phyloP scores from a whole-genome alignment of 2,113 vertebrate genomes.

The Elgaria multicarinata region DNA sequence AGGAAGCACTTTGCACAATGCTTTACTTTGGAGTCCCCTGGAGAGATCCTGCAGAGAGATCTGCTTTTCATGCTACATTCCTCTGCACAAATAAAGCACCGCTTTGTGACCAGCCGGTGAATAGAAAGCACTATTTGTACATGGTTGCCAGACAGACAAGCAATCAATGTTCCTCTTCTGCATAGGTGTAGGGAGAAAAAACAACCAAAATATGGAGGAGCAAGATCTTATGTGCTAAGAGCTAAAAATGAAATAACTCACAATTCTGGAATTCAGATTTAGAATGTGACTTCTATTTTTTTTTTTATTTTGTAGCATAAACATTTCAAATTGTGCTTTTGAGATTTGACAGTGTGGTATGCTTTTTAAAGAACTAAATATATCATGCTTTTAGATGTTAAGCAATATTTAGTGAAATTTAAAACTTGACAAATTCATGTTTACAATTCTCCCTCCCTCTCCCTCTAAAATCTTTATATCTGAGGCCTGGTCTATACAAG shows the following conservation, averaged over 20 bases:
- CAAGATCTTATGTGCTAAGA: neutral
- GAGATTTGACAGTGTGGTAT: neutral
- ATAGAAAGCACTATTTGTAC: constrained; percentile 10
- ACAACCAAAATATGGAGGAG: neutral
- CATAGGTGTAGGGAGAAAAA: neutral
- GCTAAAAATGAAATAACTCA: neutral
- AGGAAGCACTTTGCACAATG: constrained; percentile 72
- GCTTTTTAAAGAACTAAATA: neutral
- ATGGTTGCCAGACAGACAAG: neutral
- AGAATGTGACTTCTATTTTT: neutral
- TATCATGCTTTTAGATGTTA: neutral
- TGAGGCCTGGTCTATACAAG: neutral
- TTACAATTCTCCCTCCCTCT: neutral
- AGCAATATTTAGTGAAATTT: neutral
- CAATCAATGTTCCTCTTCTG: neutral
- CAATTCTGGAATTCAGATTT: neutral
- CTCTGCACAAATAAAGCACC: constrained; percentile 60
- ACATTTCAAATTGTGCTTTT: neutral
- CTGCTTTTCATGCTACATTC: constrained; percentile 70
- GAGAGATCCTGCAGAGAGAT: constrained; percentile 68
- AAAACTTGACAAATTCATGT: neutral
- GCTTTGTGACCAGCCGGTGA: constrained; percentile 46
- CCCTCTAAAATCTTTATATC: neutral
- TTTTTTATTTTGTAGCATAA: neutral
- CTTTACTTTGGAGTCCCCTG: constrained; percentile 63